Conservation (phyloP, 2,888 invertebrate species). For the Clepsis dumicolana region DNA sequence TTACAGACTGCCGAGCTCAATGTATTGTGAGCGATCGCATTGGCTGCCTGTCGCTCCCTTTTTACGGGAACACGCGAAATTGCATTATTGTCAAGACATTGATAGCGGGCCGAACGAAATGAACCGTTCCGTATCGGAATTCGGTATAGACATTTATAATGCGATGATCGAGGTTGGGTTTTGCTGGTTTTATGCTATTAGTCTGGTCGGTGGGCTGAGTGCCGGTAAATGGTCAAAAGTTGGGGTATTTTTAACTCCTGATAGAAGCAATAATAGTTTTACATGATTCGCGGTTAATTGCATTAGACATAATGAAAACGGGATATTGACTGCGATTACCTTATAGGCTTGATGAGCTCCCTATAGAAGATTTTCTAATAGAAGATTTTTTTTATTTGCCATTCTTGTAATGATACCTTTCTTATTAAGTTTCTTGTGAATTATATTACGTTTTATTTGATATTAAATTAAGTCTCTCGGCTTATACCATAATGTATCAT, state of each 20-base stretch:
- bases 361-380: no score
- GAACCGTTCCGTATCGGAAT: conserved; percentile 23
- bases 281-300: no score
- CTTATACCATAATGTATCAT: no score
- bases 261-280: no score
- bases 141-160: conserved; percentile 23
- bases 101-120: conserved; percentile 26
- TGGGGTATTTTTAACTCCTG: neutral
- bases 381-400: no score
- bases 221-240: neutral
- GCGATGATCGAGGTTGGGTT: conserved; percentile 11
- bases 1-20: conserved; percentile 15
- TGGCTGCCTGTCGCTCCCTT: conserved; percentile 20
- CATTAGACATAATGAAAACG: no score
- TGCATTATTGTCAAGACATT: conserved; percentile 34
- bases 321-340: no score
- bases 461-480: no score
- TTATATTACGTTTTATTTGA: no score
- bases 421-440: no score
- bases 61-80: conserved; percentile 31
- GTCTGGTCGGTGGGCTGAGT: conserved; percentile 6
- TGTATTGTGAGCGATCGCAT: conserved; percentile 32
- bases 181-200: conserved; percentile 27
- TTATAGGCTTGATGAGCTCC: no score
- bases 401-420: no score